phyloP scores from a whole-genome alignment of 2,113 vertebrate species.

The Eretmochelys imbricata region DNA sequence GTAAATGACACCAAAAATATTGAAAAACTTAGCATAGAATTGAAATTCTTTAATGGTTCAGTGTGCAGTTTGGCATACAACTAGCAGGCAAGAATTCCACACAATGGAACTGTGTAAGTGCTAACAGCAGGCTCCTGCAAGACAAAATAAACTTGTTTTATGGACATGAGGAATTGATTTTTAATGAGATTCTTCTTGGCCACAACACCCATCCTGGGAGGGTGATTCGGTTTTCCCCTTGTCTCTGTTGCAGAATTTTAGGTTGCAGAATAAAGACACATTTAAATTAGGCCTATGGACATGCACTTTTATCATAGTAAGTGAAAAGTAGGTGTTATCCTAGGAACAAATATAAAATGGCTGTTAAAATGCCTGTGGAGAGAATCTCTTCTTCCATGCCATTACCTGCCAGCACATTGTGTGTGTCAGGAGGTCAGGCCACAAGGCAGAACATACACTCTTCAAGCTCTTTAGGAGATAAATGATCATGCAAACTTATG shows the following conservation, averaged over 20 bases:
- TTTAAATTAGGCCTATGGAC: constrained; percentile 57
- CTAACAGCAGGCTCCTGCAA: constrained; percentile 78
- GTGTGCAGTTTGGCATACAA: constrained; percentile 65
- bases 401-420: neutral
- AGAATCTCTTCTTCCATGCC: neutral
- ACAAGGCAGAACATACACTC: neutral
- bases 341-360: constrained; percentile 28
- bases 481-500: neutral
- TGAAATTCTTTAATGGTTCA: constrained; percentile 78
- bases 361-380: neutral
- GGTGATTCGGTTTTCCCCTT: constrained; percentile 66
- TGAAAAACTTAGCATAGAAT: constrained; percentile 81
- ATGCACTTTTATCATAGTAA: constrained; percentile 66
- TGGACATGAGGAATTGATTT: constrained; percentile 82
- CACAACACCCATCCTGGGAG: constrained; percentile 77
- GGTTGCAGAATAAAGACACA: constrained; percentile 51
- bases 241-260: constrained; percentile 69
- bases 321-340: constrained; percentile 68
- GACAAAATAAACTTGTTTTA: constrained; percentile 85
- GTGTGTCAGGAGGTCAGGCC: neutral
- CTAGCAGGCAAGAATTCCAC: constrained; percentile 74
- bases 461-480: neutral
- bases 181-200: constrained; percentile 82
- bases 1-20: constrained; percentile 78
- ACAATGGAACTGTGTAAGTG: constrained; percentile 78